Base-by-base conservation (phyloP, 2,888 invertebrate species). In the Idaea dimidiata region DNA sequence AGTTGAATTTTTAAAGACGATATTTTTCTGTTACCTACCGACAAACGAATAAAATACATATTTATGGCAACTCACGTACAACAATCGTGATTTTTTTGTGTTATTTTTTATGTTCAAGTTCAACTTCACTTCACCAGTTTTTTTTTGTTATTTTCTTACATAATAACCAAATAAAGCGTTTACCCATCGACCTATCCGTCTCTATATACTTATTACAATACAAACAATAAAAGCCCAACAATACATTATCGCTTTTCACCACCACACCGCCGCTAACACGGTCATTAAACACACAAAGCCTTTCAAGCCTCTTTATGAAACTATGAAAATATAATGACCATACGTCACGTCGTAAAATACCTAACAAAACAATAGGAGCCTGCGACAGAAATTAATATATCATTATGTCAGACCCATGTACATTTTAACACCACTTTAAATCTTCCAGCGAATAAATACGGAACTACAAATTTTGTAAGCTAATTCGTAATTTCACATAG, bases 311-410 rank as follows among this genome's bases (percentile, higher is more conserved):
- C 90, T 89, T 90, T 88, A 88, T 87, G 86, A 86, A 91, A 91
- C 91, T 91, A 91, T 91, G 91, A 91, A 91, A 90, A 88, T 87
- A 79, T 91, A 89, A 91, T 91, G 91, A 90, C 91, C 90, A 90
- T 91, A 86, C 89, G 88, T 91, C 91, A 91, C 83, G 74, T 77
- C 82, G 86, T 87, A 88, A 91, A 91, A 91, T 89, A 91, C 90
- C 89, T 88, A 87, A 84, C 89, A 87, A 91, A 91, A 91, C 91
- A 92, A 92, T 89, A 78, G 89, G 73, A 81, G 88, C 85, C 76
- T 81, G 87, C 88, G 90, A 89, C 89, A 90, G 90, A 91, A 91
- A 92, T 92, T 92, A 92, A 92, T 92, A 91, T 89, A 92, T 92
- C 92, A 92, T 92, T 92, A 91, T 90, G 92, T 91, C 92, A 92